phyloP scores from a whole-genome alignment of 2,888 invertebrate species.

The Cylloceria caligata region DNA sequence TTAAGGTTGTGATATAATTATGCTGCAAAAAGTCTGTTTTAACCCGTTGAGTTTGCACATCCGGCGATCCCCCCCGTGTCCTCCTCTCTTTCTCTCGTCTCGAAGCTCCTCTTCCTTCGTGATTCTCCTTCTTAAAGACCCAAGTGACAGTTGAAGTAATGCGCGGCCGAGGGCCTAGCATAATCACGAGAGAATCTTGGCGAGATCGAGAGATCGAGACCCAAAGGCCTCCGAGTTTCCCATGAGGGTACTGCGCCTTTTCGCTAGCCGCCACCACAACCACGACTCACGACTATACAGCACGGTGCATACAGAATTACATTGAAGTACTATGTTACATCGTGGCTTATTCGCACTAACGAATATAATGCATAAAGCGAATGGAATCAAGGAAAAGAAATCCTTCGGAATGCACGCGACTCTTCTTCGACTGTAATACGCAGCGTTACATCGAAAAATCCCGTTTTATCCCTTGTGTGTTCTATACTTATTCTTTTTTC shows the following conservation, averaged over 20 bases:
- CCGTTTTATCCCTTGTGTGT: too few relatives aligned
- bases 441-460: too few relatives aligned
- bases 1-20: conserved; percentile 62
- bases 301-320: neutral
- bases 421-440: neutral
- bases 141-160: conserved; percentile 73
- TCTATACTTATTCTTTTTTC: too few relatives aligned
- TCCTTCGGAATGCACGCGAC: conserved; percentile 55
- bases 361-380: conserved; percentile 37
- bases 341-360: conserved; percentile 21
- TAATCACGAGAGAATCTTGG: conserved; percentile 46
- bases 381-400: conserved; percentile 13
- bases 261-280: conserved; percentile 6
- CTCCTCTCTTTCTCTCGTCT: conserved; percentile 66
- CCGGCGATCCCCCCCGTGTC: conserved; percentile 67
- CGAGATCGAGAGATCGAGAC: conserved; percentile 37
- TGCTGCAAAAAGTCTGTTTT: conserved; percentile 33
- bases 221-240: conserved; percentile 40
- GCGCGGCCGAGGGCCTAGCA: conserved; percentile 47
- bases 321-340: neutral
- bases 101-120: conserved; percentile 38
- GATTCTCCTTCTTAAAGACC: conserved; percentile 73
- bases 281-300: neutral
- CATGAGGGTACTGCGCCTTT: conserved; percentile 52
- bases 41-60: conserved; percentile 63